Percentiles rank a stretch among this genome's conserved stretches.
Evolutionary conservation across 2,797 vertebrate species (phyloP).

Genomic region (Myotis pilosus): DNA sequence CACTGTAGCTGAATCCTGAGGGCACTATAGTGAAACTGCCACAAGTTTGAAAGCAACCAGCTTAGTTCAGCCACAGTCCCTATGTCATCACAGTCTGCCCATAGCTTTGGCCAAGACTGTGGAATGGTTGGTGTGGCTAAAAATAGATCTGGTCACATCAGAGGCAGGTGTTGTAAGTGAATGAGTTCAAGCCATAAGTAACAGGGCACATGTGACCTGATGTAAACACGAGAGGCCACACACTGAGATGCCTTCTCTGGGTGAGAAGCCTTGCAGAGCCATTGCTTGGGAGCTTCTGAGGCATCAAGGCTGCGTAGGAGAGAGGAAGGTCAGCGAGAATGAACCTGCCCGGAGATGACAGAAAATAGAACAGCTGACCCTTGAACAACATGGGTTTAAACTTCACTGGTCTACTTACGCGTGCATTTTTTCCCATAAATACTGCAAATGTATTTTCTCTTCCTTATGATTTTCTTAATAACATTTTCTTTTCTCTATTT

Average conservation of each 20-base stretch:
- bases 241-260: background rate
- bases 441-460: background rate
- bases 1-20: background rate
- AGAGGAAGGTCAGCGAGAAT: background rate
- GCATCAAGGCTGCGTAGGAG: background rate
- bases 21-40: background rate
- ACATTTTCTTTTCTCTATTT: background rate
- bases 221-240: background rate
- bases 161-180: background rate
- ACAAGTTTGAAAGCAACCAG: background rate
- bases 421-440: background rate
- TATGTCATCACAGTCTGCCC: background rate
- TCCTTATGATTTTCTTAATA: background rate
- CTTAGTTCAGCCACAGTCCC: background rate
- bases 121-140: background rate
- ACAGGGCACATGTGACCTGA: background rate
- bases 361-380: background rate
- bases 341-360: background rate
- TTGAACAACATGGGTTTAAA: background rate
- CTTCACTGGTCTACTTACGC: background rate
- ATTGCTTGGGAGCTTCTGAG: background rate
- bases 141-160: background rate
- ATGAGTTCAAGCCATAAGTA: background rate
- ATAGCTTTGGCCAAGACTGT: background rate
- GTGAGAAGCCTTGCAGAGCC: background rate